phyloP scores from a whole-genome alignment of 2,888 invertebrate genomes.

The Pristionchus maxplancki region DNA sequence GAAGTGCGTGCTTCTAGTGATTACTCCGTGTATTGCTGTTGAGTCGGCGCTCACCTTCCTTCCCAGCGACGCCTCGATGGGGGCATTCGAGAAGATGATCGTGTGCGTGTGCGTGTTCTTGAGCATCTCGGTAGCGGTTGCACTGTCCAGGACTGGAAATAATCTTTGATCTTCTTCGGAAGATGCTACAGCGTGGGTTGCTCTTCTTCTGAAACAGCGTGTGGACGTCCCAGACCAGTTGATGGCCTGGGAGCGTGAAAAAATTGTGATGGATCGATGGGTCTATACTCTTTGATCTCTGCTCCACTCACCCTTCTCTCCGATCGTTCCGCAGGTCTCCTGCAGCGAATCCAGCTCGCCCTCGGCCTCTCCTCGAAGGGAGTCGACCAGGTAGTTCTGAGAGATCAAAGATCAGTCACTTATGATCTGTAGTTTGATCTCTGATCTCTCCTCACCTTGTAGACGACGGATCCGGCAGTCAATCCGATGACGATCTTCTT shows the following conservation, averaged over 20 bases:
- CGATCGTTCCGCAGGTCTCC: slow-evolving; percentile 11
- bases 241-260: no score
- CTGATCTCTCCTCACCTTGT: slow-evolving; percentile 24
- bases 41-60: background rate
- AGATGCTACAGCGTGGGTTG: no score
- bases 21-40: background rate
- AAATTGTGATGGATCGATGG: no score
- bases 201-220: background rate
- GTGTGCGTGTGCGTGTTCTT: background rate
- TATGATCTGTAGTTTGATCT: background rate
- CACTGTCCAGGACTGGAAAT: background rate
- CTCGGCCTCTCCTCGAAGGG: slow-evolving; percentile 26
- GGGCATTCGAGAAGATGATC: background rate
- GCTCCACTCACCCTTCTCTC: slow-evolving; percentile 18
- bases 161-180: slow-evolving; percentile 28
- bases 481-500: slow-evolving; percentile 45
- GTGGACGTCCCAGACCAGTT: no score
- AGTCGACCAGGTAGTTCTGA: slow-evolving; percentile 41
- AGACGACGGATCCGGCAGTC: slow-evolving; percentile 1
- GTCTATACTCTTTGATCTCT: background rate
- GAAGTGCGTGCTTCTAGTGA: background rate
- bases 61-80: background rate
- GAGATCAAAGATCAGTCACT: background rate
- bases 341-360: background rate
- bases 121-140: slow-evolving; percentile 20